Conservation (phyloP, 2,888 invertebrate genomes). For the Copidosoma aretas region DNA sequence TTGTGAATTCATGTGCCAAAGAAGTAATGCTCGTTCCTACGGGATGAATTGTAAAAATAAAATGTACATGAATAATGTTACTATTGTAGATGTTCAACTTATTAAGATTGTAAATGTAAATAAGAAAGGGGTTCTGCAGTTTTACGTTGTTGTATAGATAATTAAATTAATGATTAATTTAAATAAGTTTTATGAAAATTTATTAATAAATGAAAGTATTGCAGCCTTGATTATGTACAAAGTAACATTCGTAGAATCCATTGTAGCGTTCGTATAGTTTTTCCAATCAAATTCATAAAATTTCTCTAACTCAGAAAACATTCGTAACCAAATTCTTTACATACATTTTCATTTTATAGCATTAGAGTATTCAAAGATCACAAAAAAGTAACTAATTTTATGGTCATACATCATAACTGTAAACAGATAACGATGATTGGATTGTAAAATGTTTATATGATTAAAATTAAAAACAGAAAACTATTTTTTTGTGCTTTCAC, state of each 20-base stretch:
- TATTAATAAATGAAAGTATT: constrained; percentile 24
- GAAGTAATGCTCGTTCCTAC: constrained; percentile 40
- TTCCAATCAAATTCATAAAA: not conserved
- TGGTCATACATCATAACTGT: too few relatives aligned
- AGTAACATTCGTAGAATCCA: constrained; percentile 3
- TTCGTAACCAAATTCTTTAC: too few relatives aligned
- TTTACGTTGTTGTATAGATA: too few relatives aligned
- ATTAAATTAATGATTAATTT: constrained; percentile 17
- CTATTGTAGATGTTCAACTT: too few relatives aligned
- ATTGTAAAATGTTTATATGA: not conserved
- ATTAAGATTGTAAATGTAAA: too few relatives aligned
- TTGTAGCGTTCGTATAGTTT: too few relatives aligned
- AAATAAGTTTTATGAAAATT: constrained; percentile 18
- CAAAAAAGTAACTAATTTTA: too few relatives aligned
- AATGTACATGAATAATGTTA: too few relatives aligned
- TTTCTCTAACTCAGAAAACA: not conserved
- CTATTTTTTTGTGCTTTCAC: constrained; percentile 32
- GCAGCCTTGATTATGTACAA: constrained; percentile 26
- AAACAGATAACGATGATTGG: too few relatives aligned
- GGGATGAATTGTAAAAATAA: constrained; percentile 24
- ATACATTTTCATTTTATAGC: too few relatives aligned
- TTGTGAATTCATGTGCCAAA: constrained; percentile 62
- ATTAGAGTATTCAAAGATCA: too few relatives aligned
- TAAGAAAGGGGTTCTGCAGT: too few relatives aligned
- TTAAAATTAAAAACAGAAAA: not conserved